These are phyloP conservation scores for Corythornis madagascariensis DNA, from an alignment of 2,113 vertebrate species.

Conservation along the genomic window DNA sequence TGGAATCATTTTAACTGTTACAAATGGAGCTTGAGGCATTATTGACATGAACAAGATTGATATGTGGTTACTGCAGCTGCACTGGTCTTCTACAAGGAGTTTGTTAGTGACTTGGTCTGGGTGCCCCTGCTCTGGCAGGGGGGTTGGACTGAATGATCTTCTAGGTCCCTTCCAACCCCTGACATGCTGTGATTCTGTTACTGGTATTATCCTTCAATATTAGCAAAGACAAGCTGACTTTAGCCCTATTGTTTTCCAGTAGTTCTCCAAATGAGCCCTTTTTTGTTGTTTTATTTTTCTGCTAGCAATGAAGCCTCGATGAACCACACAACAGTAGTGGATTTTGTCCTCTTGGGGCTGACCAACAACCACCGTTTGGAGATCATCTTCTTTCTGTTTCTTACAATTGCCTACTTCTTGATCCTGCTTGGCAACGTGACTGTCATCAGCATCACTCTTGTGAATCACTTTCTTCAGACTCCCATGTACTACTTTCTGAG, in stretches of 20 bases:
- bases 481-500: constrained; percentile 53
- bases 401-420: constrained; percentile 6
- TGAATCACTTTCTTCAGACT: neutral
- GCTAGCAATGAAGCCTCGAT: neutral
- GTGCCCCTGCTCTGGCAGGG: too few species aligned
- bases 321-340: neutral
- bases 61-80: neutral
- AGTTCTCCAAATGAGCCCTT: too few species aligned
- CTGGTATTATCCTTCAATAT: neutral
- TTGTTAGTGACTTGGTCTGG: neutral
- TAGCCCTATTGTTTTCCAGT: neutral
- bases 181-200: neutral
- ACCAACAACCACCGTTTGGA: neutral
- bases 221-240: neutral
- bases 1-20: neutral
- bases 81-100: neutral
- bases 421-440: constrained; percentile 34
- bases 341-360: constrained; percentile 39
- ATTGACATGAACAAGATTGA: neutral
- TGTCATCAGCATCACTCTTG: neutral
- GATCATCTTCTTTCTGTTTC: neutral
- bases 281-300: too few species aligned
- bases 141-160: too few species aligned
- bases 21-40: neutral
- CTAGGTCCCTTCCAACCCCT: too few species aligned